A percentile compares a stretch with the other conserved stretches of the same genome.
Evolutionary conservation across 2,888 invertebrate species (phyloP).

Genomic region (Drosophila anceps): DNA sequence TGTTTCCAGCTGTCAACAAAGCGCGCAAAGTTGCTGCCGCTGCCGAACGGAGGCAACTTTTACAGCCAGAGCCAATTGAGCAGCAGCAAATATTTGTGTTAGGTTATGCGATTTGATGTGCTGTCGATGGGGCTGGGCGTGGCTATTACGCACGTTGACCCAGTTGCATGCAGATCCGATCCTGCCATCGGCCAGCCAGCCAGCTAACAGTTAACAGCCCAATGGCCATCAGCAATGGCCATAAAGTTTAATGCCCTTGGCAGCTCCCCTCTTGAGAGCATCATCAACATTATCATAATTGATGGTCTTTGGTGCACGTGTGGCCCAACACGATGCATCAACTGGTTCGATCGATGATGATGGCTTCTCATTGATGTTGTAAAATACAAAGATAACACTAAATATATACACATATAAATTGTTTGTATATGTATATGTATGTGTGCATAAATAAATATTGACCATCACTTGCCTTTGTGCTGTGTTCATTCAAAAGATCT

Average conservation of each 20-base stretch:
- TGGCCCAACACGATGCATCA: constrained; percentile 43
- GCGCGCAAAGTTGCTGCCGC: constrained; percentile 16
- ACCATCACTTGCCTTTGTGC: constrained; percentile 43
- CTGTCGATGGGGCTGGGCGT: constrained; percentile 42
- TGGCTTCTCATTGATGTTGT: constrained; percentile 56
- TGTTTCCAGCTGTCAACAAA: constrained; percentile 70
- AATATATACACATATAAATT: neutral
- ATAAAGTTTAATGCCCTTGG: constrained; percentile 57
- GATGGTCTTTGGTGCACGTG: constrained; percentile 54
- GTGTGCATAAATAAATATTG: constrained; percentile 46
- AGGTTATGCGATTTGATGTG: constrained; percentile 44
- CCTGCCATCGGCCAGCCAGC: neutral
- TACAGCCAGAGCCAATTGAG: constrained; percentile 48
- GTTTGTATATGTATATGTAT: constrained; percentile 11
- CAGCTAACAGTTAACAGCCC: constrained; percentile 1
- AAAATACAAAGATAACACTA: constrained; percentile 27
- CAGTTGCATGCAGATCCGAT: constrained; percentile 41
- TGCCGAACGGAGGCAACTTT: constrained; percentile 53
- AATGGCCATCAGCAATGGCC: constrained; percentile 37
- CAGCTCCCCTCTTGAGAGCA: constrained; percentile 25
- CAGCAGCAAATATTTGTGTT: constrained; percentile 63
- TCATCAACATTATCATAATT: constrained; percentile 40
- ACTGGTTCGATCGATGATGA: constrained; percentile 53
- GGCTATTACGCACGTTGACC: constrained; percentile 59
- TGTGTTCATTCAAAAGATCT: constrained; percentile 63